Conservation (phyloP, 2,888 invertebrate species). For the Mesoligia furuncula region DNA sequence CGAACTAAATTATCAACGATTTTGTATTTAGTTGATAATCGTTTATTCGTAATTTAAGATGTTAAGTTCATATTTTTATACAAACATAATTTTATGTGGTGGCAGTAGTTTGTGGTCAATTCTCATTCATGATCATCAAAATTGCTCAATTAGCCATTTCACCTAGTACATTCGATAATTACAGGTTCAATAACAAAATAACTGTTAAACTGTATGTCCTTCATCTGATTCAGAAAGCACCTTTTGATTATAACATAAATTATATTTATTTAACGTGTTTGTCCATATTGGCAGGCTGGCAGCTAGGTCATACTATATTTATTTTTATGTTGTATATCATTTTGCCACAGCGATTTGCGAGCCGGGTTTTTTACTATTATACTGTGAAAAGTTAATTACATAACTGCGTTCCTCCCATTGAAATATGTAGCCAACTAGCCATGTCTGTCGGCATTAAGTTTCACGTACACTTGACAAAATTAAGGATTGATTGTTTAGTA, state of each 20-base stretch:
- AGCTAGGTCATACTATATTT: conserved; percentile 23
- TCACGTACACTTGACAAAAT: background rate
- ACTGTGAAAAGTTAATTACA: conserved; percentile 6
- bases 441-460: too few relatives aligned
- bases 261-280: conserved; percentile 12
- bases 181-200: conserved; percentile 13
- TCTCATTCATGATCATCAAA: conserved; percentile 60
- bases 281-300: conserved; percentile 24
- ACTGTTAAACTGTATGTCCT: conserved; percentile 9
- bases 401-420: background rate
- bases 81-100: conserved; percentile 48
- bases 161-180: conserved; percentile 55
- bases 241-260: background rate
- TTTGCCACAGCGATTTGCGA: conserved; percentile 53
- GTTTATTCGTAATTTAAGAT: conserved; percentile 60
- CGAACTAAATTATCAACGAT: conserved; percentile 52
- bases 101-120: conserved; percentile 56
- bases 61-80: conserved; percentile 64
- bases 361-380: conserved; percentile 43
- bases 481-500: background rate
- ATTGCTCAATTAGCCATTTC: conserved; percentile 66
- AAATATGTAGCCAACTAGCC: background rate
- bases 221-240: conserved; percentile 3
- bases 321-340: conserved; percentile 19
- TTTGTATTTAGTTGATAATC: conserved; percentile 52